Conservation (phyloP, 2,113 vertebrate genomes). For the Dasyornis broadbenti region DNA sequence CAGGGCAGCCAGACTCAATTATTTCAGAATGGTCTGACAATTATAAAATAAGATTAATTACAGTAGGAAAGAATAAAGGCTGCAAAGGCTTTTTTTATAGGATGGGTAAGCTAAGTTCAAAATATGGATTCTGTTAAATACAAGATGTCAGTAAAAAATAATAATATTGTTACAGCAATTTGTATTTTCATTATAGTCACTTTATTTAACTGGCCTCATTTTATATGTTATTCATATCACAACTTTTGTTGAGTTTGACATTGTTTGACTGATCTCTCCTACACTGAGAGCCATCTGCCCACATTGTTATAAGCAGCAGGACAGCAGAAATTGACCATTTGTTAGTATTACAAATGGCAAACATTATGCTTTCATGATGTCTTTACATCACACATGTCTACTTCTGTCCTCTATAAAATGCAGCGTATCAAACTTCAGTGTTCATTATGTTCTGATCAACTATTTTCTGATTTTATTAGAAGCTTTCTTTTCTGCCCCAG, state of each 20-base stretch:
- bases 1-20: background rate
- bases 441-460: background rate
- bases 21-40: background rate
- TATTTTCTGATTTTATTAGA: background rate
- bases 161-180: background rate
- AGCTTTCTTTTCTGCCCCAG: background rate
- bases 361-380: background rate
- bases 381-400: background rate
- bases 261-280: background rate
- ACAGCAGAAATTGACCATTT: background rate
- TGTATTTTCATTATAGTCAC: background rate
- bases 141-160: background rate
- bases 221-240: background rate
- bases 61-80: background rate
- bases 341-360: background rate
- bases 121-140: background rate
- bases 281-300: background rate
- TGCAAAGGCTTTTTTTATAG: background rate
- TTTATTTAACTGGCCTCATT: background rate
- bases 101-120: background rate
- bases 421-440: background rate
- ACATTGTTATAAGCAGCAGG: background rate
- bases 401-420: accelerated
- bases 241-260: background rate
- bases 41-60: background rate